A percentile compares a stretch with the other conserved stretches of the same genome.
Conservation (phyloP, 2,888 invertebrate genomes). For the Habroteleia sp. region DNA sequence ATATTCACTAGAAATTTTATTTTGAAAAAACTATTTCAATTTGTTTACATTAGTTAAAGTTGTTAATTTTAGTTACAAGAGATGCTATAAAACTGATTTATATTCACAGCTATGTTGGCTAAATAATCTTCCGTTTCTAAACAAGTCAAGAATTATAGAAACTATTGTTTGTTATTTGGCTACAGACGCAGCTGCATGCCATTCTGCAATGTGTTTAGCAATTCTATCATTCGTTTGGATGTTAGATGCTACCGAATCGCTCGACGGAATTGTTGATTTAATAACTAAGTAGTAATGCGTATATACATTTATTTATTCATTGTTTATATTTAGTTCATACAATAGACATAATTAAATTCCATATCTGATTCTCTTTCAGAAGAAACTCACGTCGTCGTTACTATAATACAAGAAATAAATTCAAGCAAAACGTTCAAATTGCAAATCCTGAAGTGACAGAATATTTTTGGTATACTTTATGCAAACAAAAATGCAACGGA, state of each 20-base stretch:
- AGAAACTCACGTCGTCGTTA: neutral
- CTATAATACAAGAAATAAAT: neutral
- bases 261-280: slow-evolving; percentile 75
- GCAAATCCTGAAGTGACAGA: slow-evolving; percentile 70
- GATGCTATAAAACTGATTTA: neutral
- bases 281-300: slow-evolving; percentile 74
- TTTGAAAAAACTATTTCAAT: too few relatives aligned
- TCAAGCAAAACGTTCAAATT: slow-evolving; percentile 41
- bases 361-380: neutral
- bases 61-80: too few relatives aligned
- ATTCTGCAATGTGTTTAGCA: slow-evolving; percentile 74
- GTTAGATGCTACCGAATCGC: slow-evolving; percentile 78
- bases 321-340: neutral
- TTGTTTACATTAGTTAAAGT: too few relatives aligned
- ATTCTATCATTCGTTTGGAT: slow-evolving; percentile 78
- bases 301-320: slow-evolving; percentile 1
- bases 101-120: slow-evolving; percentile 27
- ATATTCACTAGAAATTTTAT: too few relatives aligned
- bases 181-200: slow-evolving; percentile 70
- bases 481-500: too few relatives aligned
- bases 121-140: slow-evolving; percentile 64
- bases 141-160: slow-evolving; percentile 67
- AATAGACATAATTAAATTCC: neutral
- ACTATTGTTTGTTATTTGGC: slow-evolving; percentile 72
- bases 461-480: slow-evolving; percentile 67